Base-by-base conservation (phyloP, 2,888 invertebrate genomes). In the Thereva nobilitata region DNA sequence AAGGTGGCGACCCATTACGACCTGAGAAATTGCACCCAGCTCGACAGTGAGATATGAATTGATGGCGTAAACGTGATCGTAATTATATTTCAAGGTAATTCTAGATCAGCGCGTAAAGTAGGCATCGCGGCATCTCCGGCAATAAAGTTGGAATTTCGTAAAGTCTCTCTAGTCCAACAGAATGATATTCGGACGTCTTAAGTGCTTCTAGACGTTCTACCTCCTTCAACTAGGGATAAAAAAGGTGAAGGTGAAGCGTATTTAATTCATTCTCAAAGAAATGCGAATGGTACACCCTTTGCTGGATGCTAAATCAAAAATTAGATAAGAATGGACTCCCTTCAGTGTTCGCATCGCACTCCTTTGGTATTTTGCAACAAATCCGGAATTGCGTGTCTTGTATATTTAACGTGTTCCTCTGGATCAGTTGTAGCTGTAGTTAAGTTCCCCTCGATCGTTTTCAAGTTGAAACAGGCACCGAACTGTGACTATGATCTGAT, bases 41-140 rank as follows among this genome's bases (percentile, higher is more conserved):
- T 9, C 8, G 50, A 23, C 50, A 9, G 37, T 50, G 34, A 66
- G 55, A 66, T 66, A 66, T 52, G 45, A 38, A 52, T 66, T 52
- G 59, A 66, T 66, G 52, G 56, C n/a, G 10, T 59, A 66, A 66
- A 66, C 66, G 66, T 66, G 66, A 66, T 59, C 53, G 45, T 59
- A 66, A 66, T 66, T 66, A 66, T 66, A 66, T 66, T 66, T 59
- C 23, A 37, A 66, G 66, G 66, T 34, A 52, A 66, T 66, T 66
- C 59, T 59, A 59, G 53, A 66, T 66, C 66, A 59, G 59, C 23
- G 66, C 59, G 66, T 57, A 53, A 66, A 66, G 59, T 53, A 59
- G 59, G 23, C 45, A 37, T 38, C 23, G 54, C 64, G 55, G 64
- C 8, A 34, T 64, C 40, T 54, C 47, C 47, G 23, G 23, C 23